Percentiles rank a stretch among this genome's conserved stretches.
phyloP scores from a whole-genome alignment of 2,888 invertebrate genomes.

The Drosophila macrospina region DNA sequence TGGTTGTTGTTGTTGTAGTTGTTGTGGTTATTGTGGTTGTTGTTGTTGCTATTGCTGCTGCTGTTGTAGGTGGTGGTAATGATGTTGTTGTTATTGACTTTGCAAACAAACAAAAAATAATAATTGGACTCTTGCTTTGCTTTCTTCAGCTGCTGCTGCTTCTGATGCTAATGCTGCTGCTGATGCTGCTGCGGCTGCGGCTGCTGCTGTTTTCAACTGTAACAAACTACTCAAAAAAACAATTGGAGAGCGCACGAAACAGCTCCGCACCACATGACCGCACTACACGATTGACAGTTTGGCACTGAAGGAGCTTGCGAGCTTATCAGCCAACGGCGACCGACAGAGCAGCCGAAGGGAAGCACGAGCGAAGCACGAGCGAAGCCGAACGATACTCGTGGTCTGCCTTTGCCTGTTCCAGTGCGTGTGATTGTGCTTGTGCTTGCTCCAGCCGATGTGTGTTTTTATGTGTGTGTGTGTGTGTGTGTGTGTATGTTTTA shows the following conservation, averaged over 20 bases:
- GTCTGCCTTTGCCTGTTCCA: neutral
- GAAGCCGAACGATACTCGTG: constrained; percentile 19
- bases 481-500: constrained; percentile 11
- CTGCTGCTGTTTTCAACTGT: constrained; percentile 48
- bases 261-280: constrained; percentile 80
- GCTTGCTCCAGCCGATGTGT: neutral
- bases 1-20: neutral
- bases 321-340: constrained; percentile 48
- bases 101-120: constrained; percentile 42
- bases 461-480: neutral
- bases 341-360: constrained; percentile 28
- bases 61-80: constrained; percentile 1
- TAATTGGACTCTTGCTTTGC: constrained; percentile 46
- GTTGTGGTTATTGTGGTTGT: constrained; percentile 18
- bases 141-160: constrained; percentile 29
- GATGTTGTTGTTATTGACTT: constrained; percentile 24
- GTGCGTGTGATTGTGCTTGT: neutral
- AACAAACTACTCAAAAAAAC: constrained; percentile 68
- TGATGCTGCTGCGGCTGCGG: constrained; percentile 26
- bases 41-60: constrained; percentile 23
- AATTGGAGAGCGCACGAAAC: constrained; percentile 68
- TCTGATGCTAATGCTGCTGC: constrained; percentile 13
- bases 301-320: constrained; percentile 77
- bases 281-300: constrained; percentile 84
- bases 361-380: constrained; percentile 22